Evolutionary conservation across 2,797 vertebrate genomes (phyloP), one percentile per base, ranked within the genome.

Genomic region (Sebastes nivosus): DNA sequence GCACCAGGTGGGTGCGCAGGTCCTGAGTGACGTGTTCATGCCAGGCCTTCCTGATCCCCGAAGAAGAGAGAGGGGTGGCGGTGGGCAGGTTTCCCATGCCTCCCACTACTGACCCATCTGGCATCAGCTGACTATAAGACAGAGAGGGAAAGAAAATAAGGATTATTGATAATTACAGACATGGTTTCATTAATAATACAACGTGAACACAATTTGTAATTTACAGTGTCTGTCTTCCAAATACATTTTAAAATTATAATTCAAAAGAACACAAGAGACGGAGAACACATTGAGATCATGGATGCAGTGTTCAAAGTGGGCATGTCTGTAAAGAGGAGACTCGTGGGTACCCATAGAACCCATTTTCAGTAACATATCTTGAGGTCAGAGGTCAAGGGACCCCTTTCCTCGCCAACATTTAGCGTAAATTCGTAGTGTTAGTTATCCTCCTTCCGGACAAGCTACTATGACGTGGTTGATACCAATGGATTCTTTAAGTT

Each of bases 21-120:
- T 99, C 98, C 97, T 99, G 99, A 96, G 99, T 99, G 94, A 99
- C 98, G 4, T 99, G 98, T 91, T 99, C 99, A 60, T 99, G 99
- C 98, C 98, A 99, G 93, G 96, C 94, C 93, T 99, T 99, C 91
- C 98, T 96, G 81, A 98, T 96, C 12, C 98, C 98, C 1, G 95
- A 92, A 72, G 96, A 95, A 60, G 97, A 98, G 83, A 99, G 97
- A 61, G 98, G 98, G 14, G 97, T 96, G 25, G 99, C 98, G 0
- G 98, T 93, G 20, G 99, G 97, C 92, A 99, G 94, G 36, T 96
- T 98, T 91, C 97, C 96, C 90, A 99, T 95, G 89, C 93, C 96
- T 77, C 97, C 97, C 11, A 96, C 95, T 69, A 94, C 94, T 27
- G 97, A 95, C 77, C 97, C 96, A 72, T 99, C 98, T 24, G 93